A percentile compares a stretch with the other conserved stretches of the same genome.
These are phyloP conservation scores for Micronycteris hirsuta DNA, from an alignment of 2,113 vertebrate species.

Conservation along the genomic window DNA sequence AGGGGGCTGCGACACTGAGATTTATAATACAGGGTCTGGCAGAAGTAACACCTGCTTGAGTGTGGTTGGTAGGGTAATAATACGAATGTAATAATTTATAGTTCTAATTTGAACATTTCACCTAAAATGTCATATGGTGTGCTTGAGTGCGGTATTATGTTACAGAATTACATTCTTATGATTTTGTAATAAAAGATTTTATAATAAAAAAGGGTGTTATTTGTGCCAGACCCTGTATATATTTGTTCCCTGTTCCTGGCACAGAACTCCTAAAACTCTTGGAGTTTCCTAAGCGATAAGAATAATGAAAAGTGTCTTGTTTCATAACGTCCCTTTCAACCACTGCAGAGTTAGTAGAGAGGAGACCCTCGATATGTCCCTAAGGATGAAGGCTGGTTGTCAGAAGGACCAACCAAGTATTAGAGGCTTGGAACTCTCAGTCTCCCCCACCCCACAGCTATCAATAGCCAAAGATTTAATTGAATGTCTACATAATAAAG, in stretches of 20 bases:
- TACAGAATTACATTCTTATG: too few species aligned
- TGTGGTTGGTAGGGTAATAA: too few species aligned
- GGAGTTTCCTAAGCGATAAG: not conserved
- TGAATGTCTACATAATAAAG: not conserved
- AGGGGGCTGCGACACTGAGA: not conserved
- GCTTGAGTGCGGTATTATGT: too few species aligned
- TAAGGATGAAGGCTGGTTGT: not conserved
- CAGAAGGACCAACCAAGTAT: not conserved
- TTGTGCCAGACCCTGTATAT: too few species aligned
- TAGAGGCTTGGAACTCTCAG: not conserved
- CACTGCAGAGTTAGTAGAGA: not conserved
- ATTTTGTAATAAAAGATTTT: too few species aligned
- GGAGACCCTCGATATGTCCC: not conserved
- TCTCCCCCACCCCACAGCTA: not conserved
- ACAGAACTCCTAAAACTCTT: not conserved
- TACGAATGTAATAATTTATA: too few species aligned
- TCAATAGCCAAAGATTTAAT: not conserved
- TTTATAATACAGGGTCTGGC: too few species aligned
- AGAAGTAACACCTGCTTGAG: too few species aligned
- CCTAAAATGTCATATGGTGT: too few species aligned
- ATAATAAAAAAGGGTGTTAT: too few species aligned
- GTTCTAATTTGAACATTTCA: too few species aligned
- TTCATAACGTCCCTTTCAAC: not conserved
- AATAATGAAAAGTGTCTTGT: not conserved
- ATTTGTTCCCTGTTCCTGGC: not conserved